These are phyloP conservation scores for Ivindomyrus marchei DNA, from an alignment of 2,113 vertebrate genomes.

Conservation along the genomic window DNA sequence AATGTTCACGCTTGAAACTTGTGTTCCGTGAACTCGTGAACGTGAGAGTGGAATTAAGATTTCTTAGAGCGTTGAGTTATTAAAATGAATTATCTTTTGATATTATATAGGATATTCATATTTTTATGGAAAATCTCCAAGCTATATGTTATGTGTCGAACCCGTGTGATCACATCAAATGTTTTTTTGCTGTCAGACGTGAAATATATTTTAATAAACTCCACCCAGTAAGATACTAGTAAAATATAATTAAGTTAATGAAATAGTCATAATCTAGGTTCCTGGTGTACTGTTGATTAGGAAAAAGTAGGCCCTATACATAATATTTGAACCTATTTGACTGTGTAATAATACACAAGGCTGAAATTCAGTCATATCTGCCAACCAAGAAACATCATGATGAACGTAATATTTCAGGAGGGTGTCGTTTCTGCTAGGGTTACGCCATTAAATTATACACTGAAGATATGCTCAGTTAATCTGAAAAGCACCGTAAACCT, in stretches of 20 bases:
- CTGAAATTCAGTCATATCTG: conserved; percentile 7
- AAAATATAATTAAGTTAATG: neutral
- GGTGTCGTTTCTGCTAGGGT: neutral
- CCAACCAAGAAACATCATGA: neutral
- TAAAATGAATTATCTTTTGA: neutral
- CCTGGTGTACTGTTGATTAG: neutral
- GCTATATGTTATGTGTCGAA: neutral
- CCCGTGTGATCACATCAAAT: neutral
- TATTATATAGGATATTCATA: neutral
- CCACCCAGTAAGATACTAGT: neutral
- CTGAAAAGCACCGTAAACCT: neutral
- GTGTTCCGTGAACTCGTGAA: neutral
- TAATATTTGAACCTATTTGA: neutral
- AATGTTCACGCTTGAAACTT: neutral
- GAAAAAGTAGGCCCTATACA: neutral
- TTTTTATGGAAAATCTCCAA: neutral
- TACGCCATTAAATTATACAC: neutral
- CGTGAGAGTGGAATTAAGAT: neutral
- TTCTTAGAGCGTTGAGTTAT: neutral
- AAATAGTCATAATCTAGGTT: neutral
- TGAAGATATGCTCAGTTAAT: neutral
- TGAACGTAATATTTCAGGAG: neutral
- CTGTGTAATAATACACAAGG: neutral
- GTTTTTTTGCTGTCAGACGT: neutral
- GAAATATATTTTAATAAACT: conserved; percentile 4